Evolutionary conservation across 2,797 vertebrate species (phyloP).

Genomic region (Gymnothorax reevesii): DNA sequence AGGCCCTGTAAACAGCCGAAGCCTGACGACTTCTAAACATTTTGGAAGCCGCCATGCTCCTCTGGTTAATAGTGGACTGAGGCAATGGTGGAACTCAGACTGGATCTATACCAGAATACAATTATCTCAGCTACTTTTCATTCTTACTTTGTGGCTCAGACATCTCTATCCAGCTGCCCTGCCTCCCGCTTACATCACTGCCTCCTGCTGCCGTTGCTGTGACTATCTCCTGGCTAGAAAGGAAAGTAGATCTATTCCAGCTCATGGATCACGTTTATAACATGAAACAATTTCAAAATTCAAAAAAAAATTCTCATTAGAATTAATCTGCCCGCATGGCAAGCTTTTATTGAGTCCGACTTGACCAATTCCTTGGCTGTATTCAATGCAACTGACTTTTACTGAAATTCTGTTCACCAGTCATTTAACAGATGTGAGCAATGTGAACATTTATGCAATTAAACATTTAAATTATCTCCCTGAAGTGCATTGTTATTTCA

Average conservation of each 20-base stretch:
- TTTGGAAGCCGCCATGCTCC: background rate
- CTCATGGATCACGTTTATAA: background rate
- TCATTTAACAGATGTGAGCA: background rate
- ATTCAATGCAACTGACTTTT: background rate
- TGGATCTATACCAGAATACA: background rate
- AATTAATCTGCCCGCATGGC: background rate
- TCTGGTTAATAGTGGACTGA: background rate
- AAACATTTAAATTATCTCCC: background rate
- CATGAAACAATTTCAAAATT: background rate
- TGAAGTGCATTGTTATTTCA: background rate
- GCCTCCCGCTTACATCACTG: background rate
- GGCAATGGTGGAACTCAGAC: background rate
- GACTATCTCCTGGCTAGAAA: constrained; percentile 1
- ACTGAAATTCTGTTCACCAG: background rate
- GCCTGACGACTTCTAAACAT: background rate
- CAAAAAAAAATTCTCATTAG: background rate
- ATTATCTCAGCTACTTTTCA: background rate
- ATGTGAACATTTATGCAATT: background rate
- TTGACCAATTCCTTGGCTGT: background rate
- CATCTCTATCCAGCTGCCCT: background rate
- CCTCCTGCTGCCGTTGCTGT: constrained; percentile 6
- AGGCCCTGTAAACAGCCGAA: background rate
- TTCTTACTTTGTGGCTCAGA: background rate
- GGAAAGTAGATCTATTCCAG: background rate
- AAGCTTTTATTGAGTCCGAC: background rate